phyloP scores from a whole-genome alignment of 2,113 vertebrate species.

The Xyrauchen texanus region DNA sequence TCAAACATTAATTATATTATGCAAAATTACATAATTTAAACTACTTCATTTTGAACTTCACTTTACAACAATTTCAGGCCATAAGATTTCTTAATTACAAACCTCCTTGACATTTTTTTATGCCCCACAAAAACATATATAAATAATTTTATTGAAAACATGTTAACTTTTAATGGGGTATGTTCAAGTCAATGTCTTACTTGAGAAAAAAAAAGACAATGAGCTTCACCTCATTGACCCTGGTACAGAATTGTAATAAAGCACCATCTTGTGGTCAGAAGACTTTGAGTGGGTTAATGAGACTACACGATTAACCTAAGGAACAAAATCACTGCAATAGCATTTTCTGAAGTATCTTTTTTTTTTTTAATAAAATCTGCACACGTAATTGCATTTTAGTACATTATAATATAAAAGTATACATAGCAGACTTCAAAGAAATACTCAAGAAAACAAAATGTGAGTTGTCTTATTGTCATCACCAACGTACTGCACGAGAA shows the following conservation, averaged over 20 bases:
- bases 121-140: too few species aligned
- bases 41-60: too few species aligned
- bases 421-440: constrained; percentile 70
- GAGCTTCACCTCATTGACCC: not conserved
- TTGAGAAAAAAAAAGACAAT: not conserved
- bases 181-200: too few species aligned
- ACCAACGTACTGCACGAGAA: constrained; percentile 50
- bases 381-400: constrained; percentile 79
- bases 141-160: too few species aligned
- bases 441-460: constrained; percentile 74
- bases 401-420: constrained; percentile 76
- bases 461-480: constrained; percentile 67
- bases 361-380: constrained; percentile 61
- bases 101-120: too few species aligned
- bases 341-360: constrained; percentile 4
- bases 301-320: not conserved
- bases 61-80: too few species aligned
- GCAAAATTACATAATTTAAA: too few species aligned
- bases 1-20: too few species aligned
- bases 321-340: not conserved
- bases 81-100: too few species aligned
- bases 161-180: too few species aligned
- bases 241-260: not conserved
- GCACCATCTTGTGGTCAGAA: not conserved
- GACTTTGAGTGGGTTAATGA: not conserved